These are phyloP conservation scores for Hippoglossus stenolepis DNA, from an alignment of 2,113 vertebrate species.

Conservation along the genomic window DNA sequence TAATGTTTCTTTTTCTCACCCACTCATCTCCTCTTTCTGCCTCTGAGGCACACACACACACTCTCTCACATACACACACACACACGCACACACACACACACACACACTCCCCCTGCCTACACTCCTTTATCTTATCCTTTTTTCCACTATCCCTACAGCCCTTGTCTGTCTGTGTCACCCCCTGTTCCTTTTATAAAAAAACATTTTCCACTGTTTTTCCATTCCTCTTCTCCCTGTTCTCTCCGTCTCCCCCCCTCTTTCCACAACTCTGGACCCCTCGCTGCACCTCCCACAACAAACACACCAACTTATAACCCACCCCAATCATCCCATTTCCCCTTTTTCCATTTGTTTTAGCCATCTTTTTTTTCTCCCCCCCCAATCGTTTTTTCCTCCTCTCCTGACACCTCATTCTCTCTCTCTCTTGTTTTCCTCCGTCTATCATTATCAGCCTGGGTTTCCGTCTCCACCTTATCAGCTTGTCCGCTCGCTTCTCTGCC, in stretches of 20 bases:
- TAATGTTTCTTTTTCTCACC: slow-evolving; percentile 10
- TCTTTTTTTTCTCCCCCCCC: slow-evolving; percentile 9
- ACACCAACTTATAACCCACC: slow-evolving; percentile 24
- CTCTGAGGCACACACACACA: slow-evolving; percentile 18
- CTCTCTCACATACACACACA: slow-evolving; percentile 18
- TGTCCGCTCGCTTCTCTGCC: slow-evolving; percentile 42
- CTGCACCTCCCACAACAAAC: slow-evolving; percentile 43
- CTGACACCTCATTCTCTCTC: slow-evolving; percentile 29
- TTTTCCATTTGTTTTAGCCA: slow-evolving; percentile 46
- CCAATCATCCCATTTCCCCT: slow-evolving; percentile 8
- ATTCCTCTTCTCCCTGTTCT: slow-evolving; percentile 34
- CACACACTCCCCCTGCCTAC: slow-evolving; percentile 27
- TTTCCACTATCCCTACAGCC: slow-evolving; percentile 48
- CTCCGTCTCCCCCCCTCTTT: slow-evolving; percentile 2
- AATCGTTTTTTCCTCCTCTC: slow-evolving; percentile 1
- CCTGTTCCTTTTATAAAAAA: slow-evolving; percentile 31
- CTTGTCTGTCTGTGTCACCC: slow-evolving; percentile 47
- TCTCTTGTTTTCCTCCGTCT: slow-evolving; percentile 43
- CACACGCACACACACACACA: slow-evolving; percentile 7
- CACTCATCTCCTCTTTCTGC: slow-evolving; percentile 2
- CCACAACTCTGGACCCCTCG: slow-evolving; percentile 14
- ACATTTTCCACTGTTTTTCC: slow-evolving; percentile 50
- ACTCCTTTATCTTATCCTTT: slow-evolving; percentile 56
- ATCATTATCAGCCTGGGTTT: slow-evolving; percentile 54
- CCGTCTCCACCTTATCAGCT: slow-evolving; percentile 59